Evolutionary conservation across 2,888 invertebrate genomes (phyloP).

Genomic region (Beris morrisii): DNA sequence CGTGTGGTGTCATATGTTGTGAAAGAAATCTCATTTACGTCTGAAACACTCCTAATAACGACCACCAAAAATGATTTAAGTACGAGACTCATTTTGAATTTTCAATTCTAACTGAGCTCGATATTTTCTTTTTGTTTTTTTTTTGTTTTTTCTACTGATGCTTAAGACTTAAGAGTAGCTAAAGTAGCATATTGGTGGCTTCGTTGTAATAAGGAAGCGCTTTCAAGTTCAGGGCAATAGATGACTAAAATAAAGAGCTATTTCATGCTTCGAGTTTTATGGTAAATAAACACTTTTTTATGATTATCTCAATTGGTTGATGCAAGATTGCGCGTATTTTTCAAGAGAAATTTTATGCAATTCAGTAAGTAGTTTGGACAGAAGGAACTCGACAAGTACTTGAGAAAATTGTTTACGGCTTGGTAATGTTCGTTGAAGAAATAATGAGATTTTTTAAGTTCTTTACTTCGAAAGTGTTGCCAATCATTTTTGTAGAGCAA

Average conservation of each 20-base stretch:
- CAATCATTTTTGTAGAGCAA: too few species aligned
- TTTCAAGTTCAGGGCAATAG: neutral
- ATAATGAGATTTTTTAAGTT: too few species aligned
- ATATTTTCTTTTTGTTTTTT: neutral
- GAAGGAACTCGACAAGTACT: too few species aligned
- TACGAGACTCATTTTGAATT: neutral
- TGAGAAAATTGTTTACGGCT: too few species aligned
- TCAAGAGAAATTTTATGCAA: neutral
- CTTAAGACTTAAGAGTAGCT: constrained; percentile 4
- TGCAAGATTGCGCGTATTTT: neutral
- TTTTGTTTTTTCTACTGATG: neutral
- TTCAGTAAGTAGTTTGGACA: too few species aligned
- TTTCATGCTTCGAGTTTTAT: neutral
- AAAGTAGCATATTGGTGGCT: neutral
- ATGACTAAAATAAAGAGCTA: neutral
- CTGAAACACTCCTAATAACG: constrained; percentile 12
- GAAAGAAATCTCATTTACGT: constrained; percentile 29
- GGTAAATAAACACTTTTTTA: constrained; percentile 1
- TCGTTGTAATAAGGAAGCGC: neutral
- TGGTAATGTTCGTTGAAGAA: too few species aligned
- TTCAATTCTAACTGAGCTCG: neutral
- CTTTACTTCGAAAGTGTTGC: too few species aligned
- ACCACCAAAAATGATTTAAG: constrained; percentile 17
- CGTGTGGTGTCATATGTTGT: constrained; percentile 27
- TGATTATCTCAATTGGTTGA: neutral